Conservation (phyloP, 2,888 invertebrate species). For the Hyppa rectilinea region DNA sequence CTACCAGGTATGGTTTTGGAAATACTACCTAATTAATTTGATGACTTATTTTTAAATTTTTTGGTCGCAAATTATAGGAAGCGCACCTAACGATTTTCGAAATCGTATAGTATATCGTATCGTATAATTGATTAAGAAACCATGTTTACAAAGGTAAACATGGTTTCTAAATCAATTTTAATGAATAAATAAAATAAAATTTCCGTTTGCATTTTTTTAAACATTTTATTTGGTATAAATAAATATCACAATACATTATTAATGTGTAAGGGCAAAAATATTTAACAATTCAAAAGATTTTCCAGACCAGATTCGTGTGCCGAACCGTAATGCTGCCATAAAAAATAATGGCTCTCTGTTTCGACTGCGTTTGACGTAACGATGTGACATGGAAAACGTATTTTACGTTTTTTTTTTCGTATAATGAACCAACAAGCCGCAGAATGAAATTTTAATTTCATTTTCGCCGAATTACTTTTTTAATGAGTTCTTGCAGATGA, state of each 20-base stretch:
- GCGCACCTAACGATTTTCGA: no score
- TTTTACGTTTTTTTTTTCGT: constrained; percentile 64
- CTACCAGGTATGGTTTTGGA: no score
- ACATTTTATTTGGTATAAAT: background rate
- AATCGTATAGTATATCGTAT: no score
- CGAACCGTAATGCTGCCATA: constrained; percentile 66
- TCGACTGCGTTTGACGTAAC: constrained; percentile 74
- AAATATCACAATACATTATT: no score
- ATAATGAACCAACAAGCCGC: constrained; percentile 54
- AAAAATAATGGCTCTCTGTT: constrained; percentile 69
- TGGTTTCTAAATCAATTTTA: no score
- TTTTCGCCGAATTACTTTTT: constrained; percentile 63
- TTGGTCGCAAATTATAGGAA: no score
- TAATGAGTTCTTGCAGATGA: constrained; percentile 57
- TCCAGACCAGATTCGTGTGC: constrained; percentile 57
- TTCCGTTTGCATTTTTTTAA: background rate
- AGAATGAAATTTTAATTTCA: constrained; percentile 64
- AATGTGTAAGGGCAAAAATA: background rate
- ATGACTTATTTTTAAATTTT: no score
- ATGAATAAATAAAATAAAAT: no score
- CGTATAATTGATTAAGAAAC: no score
- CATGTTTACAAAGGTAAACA: no score
- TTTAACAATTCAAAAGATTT: constrained; percentile 37
- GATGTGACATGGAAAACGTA: constrained; percentile 71
- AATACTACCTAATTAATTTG: no score